These are phyloP conservation scores for Bunonema sp. DNA, from an alignment of 2,888 invertebrate genomes.

Conservation along the genomic window DNA sequence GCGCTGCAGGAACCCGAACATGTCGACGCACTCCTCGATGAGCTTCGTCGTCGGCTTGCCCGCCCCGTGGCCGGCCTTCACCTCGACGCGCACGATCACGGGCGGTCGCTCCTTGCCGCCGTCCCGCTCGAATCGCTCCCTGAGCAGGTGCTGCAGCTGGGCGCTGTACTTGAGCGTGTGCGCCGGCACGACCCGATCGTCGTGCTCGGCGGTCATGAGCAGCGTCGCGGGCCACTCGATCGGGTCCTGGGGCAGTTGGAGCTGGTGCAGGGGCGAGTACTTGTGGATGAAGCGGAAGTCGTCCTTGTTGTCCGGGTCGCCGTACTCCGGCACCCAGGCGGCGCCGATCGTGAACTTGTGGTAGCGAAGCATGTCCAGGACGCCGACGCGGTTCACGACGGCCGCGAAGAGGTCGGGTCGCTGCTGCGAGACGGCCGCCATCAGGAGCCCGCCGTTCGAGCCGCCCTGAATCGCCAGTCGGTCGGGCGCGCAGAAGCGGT, in stretches of 20 bases:
- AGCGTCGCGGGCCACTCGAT: slow-evolving; percentile 75
- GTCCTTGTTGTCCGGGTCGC: slow-evolving; percentile 66
- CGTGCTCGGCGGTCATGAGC: slow-evolving; percentile 88
- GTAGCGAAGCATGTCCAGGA: slow-evolving; percentile 88
- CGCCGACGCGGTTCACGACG: slow-evolving; percentile 81
- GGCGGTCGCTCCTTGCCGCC: slow-evolving; percentile 61
- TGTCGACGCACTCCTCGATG: slow-evolving; percentile 83
- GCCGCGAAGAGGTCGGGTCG: slow-evolving; percentile 82
- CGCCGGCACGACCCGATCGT: slow-evolving; percentile 89
- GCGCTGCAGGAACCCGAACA: slow-evolving; percentile 66
- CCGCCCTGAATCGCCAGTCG: slow-evolving; percentile 74
- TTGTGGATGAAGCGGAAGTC: slow-evolving; percentile 71
- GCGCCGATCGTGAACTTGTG: slow-evolving; percentile 95
- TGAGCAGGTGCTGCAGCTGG: slow-evolving; percentile 69
- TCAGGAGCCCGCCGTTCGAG: slow-evolving; percentile 89
- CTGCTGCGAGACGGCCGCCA: slow-evolving; percentile 84
- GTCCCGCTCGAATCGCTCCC: slow-evolving; percentile 3
- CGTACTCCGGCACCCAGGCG: slow-evolving; percentile 90
- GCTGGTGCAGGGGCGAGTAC: slow-evolving; percentile 83
- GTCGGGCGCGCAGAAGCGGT: slow-evolving; percentile 4
- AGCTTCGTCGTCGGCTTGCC: slow-evolving; percentile 92
- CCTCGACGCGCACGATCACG: slow-evolving; percentile 73
- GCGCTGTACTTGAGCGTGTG: slow-evolving; percentile 90
- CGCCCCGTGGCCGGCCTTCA: slow-evolving; percentile 85
- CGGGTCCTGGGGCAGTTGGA: slow-evolving; percentile 54